A percentile compares a stretch with the other conserved stretches of the same genome.
These are phyloP conservation scores for Rhegmatorhina hoffmannsi DNA, from an alignment of 2,113 vertebrate genomes.

Conservation along the genomic window DNA sequence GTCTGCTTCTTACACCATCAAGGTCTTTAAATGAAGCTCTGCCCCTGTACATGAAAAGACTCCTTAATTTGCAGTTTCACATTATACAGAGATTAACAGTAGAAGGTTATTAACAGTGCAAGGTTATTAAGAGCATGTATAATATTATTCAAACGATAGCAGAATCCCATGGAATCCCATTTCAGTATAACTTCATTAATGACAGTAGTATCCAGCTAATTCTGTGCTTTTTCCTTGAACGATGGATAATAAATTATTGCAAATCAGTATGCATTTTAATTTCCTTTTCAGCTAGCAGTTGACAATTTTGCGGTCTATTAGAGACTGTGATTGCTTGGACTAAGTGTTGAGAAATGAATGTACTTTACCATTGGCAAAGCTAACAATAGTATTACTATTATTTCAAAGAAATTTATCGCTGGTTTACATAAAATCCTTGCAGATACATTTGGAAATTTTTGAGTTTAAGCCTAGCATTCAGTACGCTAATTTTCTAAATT, in stretches of 20 bases:
- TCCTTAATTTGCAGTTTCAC: conserved; percentile 34
- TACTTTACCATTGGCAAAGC: background rate
- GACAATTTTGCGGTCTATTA: conserved; percentile 1
- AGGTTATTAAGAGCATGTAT: conserved; percentile 53
- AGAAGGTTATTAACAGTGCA: conserved; percentile 50
- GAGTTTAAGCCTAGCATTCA: background rate
- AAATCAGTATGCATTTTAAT: conserved; percentile 44
- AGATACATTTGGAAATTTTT: background rate
- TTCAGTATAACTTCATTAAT: conserved; percentile 27
- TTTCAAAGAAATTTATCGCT: background rate
- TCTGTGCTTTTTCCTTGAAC: conserved; percentile 30
- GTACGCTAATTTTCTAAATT: background rate
- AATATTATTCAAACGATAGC: conserved; percentile 30
- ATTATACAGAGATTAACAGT: conserved; percentile 49
- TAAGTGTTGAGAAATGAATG: background rate
- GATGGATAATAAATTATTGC: conserved; percentile 11
- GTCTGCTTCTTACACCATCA: conserved; percentile 10
- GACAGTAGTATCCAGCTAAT: background rate
- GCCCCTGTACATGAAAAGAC: conserved; percentile 40
- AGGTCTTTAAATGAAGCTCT: conserved; percentile 43
- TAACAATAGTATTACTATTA: background rate
- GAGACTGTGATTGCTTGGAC: background rate
- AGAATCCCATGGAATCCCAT: conserved; percentile 46
- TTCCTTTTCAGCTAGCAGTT: background rate
- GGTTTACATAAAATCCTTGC: background rate